These are phyloP conservation scores for Ianthella basta DNA, from an alignment of 37 sponge, comb jelly and placozoan species.

Conservation along the genomic window DNA sequence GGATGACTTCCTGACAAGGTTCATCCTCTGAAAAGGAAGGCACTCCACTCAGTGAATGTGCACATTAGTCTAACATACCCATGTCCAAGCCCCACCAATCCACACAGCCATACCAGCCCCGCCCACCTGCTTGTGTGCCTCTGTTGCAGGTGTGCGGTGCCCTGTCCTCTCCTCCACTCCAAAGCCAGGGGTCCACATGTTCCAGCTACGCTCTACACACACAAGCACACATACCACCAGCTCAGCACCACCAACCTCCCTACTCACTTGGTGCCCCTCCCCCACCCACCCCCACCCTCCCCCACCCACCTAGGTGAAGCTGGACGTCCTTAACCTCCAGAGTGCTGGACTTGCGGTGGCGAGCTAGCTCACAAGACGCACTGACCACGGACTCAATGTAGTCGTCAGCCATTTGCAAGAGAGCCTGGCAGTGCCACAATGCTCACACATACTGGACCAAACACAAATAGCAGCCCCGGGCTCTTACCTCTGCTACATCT, in stretches of 20 bases:
- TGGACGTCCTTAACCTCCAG: conserved; percentile 84
- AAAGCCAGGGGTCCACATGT: conserved; percentile 94
- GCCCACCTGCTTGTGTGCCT: conserved; percentile 89
- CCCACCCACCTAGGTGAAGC: conserved; percentile 63
- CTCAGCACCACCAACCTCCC: conserved; percentile 21
- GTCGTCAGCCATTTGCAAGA: conserved; percentile 93
- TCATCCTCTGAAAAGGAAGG: conserved; percentile 1
- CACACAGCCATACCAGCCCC: not conserved
- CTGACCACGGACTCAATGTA: conserved; percentile 91
- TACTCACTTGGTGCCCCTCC: conserved; percentile 87
- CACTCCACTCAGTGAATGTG: not conserved
- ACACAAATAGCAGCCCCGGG: not conserved
- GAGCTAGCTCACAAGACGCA: conserved; percentile 86
- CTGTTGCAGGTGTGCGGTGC: conserved; percentile 69
- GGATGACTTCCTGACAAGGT: conserved; percentile 17
- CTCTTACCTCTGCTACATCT: conserved; percentile 87
- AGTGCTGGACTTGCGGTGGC: conserved; percentile 84
- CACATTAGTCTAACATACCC: not conserved
- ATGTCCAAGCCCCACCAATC: not conserved
- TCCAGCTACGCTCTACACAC: conserved; percentile 83
- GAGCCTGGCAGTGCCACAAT: conserved; percentile 48
- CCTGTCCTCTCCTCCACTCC: conserved; percentile 54
- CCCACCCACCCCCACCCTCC: conserved; percentile 15
- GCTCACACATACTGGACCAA: not conserved
- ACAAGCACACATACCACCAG: conserved; percentile 8